phyloP scores from a whole-genome alignment of 2,113 vertebrate genomes.

The Eidolon helvum region DNA sequence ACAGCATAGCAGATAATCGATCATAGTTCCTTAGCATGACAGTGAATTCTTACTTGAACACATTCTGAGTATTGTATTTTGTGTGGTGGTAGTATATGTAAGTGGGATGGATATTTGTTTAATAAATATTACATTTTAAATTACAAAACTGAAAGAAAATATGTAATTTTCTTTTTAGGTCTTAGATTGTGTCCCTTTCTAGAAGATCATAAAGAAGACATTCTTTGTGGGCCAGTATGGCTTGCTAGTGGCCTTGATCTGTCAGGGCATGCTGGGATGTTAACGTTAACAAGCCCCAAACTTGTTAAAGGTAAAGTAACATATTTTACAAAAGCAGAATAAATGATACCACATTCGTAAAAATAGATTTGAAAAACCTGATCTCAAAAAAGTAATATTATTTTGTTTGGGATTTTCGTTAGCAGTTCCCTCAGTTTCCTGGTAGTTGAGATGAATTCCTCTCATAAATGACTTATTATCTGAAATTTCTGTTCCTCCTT shows the following conservation, averaged over 20 bases:
- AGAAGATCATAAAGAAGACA: constrained; percentile 98
- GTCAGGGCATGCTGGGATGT: constrained; percentile 97
- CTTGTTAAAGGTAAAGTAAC: constrained; percentile 94
- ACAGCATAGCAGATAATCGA: neutral
- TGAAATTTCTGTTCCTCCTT: neutral
- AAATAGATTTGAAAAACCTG: neutral
- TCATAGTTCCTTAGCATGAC: constrained; percentile 44
- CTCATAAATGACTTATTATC: neutral
- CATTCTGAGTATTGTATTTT: constrained; percentile 38
- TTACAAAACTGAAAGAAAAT: constrained; percentile 19
- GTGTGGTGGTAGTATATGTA: constrained; percentile 24
- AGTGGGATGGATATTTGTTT: constrained; percentile 36
- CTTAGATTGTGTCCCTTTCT: constrained; percentile 94
- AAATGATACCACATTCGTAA: neutral
- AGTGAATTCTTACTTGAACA: constrained; percentile 18
- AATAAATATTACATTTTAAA: constrained; percentile 24
- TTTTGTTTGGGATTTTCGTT: constrained; percentile 4
- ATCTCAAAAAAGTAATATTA: neutral
- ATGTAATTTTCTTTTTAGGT: constrained; percentile 82
- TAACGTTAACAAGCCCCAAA: constrained; percentile 97
- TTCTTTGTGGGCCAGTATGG: constrained; percentile 98
- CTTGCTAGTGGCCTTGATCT: constrained; percentile 97
- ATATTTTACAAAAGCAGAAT: constrained; percentile 42
- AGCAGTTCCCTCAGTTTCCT: neutral
- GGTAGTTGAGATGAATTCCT: neutral